Conservation (phyloP, 2,797 vertebrate genomes). For the Neoniphon sammara region DNA sequence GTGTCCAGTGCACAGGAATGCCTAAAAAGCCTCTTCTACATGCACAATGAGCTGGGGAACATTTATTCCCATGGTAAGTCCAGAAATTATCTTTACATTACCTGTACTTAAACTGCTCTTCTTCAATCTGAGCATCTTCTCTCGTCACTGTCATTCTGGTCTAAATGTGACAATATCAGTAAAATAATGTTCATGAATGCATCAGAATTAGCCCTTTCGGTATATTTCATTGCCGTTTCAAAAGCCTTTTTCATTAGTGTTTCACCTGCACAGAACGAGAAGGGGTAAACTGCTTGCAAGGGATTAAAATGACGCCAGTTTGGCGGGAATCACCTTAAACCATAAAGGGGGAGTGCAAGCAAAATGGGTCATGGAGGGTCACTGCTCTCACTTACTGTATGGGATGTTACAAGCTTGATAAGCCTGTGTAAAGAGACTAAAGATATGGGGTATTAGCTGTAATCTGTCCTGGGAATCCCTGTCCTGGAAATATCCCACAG, state of each 20-base stretch:
- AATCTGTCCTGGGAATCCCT: conserved; percentile 78
- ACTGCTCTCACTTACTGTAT: conserved; percentile 70
- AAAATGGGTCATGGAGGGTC: conserved; percentile 33
- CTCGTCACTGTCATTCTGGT: not conserved
- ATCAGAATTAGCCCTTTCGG: not conserved
- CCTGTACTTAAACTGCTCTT: not conserved
- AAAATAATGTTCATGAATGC: not conserved
- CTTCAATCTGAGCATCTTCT: no score
- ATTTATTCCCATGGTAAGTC: conserved; percentile 94
- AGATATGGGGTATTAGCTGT: conserved; percentile 77
- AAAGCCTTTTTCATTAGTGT: no score
- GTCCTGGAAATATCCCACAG: conserved; percentile 66
- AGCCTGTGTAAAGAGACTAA: conserved; percentile 67
- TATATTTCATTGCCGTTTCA: not conserved
- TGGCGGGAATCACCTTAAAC: not conserved
- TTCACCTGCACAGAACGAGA: no score
- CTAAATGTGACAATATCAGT: not conserved
- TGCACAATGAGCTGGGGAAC: conserved; percentile 95
- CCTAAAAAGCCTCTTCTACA: conserved; percentile 90
- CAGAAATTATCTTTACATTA: not conserved
- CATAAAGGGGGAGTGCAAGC: not conserved
- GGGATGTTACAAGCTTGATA: conserved; percentile 47
- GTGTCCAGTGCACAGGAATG: conserved; percentile 86
- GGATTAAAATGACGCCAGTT: no score
- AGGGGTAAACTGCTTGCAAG: no score